phyloP scores from a whole-genome alignment of 1,140 invertebrate genomes.

The Caenorhabditis tropicalis region DNA sequence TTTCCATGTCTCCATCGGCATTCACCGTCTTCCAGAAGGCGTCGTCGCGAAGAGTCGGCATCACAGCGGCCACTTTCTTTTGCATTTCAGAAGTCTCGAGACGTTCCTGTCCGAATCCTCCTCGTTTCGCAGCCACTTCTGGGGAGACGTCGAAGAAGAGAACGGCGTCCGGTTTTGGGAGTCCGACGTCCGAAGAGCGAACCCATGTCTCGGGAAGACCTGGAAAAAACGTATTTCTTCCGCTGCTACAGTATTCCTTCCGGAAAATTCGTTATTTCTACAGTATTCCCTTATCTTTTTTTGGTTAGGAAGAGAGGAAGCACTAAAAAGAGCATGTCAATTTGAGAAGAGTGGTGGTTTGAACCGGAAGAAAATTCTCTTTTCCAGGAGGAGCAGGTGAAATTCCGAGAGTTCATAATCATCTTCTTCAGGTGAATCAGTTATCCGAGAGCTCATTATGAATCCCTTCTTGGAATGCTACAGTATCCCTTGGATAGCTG shows the following conservation, averaged over 20 bases:
- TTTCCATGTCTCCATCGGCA: conserved; percentile 32
- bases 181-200: conserved; percentile 41
- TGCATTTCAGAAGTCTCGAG: conserved; percentile 46
- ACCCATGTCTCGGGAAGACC: conserved; percentile 50
- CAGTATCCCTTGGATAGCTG: no score
- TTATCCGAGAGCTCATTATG: no score
- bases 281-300: background rate
- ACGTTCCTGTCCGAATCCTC: conserved; percentile 51
- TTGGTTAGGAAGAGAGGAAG: no score
- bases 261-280: no score
- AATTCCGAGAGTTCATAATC: no score
- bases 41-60: conserved; percentile 48
- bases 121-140: conserved; percentile 37
- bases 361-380: no score
- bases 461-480: no score
- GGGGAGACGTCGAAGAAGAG: conserved; percentile 53
- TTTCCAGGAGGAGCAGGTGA: no score
- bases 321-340: no score
- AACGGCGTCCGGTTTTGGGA: conserved; percentile 49
- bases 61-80: conserved; percentile 39
- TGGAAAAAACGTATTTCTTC: conserved; percentile 7
- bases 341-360: no score
- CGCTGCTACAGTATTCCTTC: background rate
- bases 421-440: no score
- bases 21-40: conserved; percentile 31